Percentiles rank a stretch among this genome's conserved stretches.
Conservation (phyloP, 2,888 invertebrate genomes). For the Crematogaster levior region DNA sequence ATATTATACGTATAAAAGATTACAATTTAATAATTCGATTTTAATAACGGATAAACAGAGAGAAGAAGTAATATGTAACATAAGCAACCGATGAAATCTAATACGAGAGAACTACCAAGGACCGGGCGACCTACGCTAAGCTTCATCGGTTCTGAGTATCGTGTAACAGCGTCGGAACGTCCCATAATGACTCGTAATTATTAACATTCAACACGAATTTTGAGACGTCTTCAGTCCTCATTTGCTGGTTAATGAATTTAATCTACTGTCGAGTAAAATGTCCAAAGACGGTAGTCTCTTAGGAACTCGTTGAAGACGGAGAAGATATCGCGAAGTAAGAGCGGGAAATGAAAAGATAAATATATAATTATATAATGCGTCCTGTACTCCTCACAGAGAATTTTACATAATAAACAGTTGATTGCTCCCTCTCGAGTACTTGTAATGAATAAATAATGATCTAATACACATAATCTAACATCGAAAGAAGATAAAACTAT, state of each 20-base stretch:
- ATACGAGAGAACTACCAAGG: constrained; percentile 21
- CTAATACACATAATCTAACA: neutral
- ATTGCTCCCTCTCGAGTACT: constrained; percentile 10
- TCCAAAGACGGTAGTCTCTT: constrained; percentile 16
- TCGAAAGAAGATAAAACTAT: neutral
- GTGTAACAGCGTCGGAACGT: constrained; percentile 10
- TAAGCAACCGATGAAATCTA: constrained; percentile 35
- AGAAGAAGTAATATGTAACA: neutral
- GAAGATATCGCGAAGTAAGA: constrained; percentile 16
- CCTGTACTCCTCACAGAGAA: neutral
- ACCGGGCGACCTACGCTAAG: constrained; percentile 14
- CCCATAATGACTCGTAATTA: constrained; percentile 44
- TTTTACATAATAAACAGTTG: constrained; percentile 41
- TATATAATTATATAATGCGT: constrained; percentile 45
- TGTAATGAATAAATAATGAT: neutral
- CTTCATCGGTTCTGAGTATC: constrained; percentile 44
- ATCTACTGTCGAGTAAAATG: constrained; percentile 37
- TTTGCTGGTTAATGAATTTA: constrained; percentile 45
- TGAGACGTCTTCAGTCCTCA: constrained; percentile 27
- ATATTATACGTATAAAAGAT: neutral
- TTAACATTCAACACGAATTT: constrained; percentile 50
- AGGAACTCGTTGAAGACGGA: neutral
- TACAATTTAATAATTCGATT: constrained; percentile 8
- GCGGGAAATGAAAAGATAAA: constrained; percentile 22
- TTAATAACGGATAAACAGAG: constrained; percentile 1